These are phyloP conservation scores for Temnothorax unifasciatus DNA, from an alignment of 2,888 invertebrate genomes.

Conservation along the genomic window DNA sequence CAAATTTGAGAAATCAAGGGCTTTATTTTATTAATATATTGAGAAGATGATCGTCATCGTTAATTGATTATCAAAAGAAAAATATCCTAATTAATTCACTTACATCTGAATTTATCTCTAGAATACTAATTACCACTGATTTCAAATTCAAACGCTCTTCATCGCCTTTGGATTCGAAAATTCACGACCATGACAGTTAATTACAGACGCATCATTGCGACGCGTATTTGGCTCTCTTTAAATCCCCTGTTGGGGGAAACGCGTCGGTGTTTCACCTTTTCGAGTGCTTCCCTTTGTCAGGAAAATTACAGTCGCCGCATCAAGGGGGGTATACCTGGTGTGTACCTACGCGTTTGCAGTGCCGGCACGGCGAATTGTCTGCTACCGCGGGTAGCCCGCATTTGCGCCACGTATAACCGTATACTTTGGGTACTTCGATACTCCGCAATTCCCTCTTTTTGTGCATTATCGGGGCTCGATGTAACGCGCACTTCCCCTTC, in stretches of 20 bases:
- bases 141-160: not conserved
- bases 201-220: constrained; percentile 30
- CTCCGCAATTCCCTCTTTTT: constrained; percentile 50
- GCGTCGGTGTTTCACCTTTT: constrained; percentile 29
- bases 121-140: not conserved
- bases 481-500: constrained; percentile 33
- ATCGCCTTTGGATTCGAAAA: not conserved
- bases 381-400: constrained; percentile 48
- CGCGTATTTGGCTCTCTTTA: constrained; percentile 7
- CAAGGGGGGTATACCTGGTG: constrained; percentile 44
- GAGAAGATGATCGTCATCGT: not conserved
- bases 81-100: constrained; percentile 14
- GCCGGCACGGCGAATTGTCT: constrained; percentile 24
- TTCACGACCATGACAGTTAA: constrained; percentile 14
- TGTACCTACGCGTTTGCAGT: constrained; percentile 32
- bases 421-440: constrained; percentile 51
- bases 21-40: not conserved
- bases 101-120: not conserved
- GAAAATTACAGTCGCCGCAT: constrained; percentile 54
- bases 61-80: not conserved
- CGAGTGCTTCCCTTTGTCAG: constrained; percentile 36
- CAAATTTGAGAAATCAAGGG: not conserved
- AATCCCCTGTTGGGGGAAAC: not conserved
- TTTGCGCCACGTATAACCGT: constrained; percentile 56
- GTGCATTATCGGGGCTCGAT: constrained; percentile 15